phyloP scores from a whole-genome alignment of 2,113 vertebrate genomes.

The Scomber japonicus region DNA sequence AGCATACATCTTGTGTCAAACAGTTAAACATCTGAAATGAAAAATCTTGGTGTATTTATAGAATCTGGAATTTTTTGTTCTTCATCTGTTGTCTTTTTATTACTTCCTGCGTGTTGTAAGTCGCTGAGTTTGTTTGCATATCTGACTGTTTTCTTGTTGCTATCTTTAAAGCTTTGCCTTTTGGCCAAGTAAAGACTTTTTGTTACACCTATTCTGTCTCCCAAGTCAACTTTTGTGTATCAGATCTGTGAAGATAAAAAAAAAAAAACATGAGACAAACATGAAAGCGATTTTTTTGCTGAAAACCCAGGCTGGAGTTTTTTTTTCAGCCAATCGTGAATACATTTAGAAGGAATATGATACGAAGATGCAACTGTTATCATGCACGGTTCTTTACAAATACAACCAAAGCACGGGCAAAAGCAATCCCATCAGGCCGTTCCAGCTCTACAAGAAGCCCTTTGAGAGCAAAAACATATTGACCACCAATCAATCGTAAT shows the following conservation, averaged over 20 bases:
- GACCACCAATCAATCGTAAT: conserved; percentile 65
- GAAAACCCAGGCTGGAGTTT: too few relatives aligned
- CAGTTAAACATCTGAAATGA: too few relatives aligned
- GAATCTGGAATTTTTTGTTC: not conserved
- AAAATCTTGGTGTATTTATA: too few relatives aligned
- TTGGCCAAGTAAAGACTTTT: too few relatives aligned
- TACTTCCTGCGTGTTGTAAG: not conserved
- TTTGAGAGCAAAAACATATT: conserved; percentile 53
- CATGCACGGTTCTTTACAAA: not conserved
- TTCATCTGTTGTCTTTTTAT: conserved; percentile 16
- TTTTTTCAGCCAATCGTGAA: not conserved
- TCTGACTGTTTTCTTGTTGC: not conserved
- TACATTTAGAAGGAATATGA: not conserved
- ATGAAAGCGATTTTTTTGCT: not conserved
- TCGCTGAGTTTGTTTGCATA: too few relatives aligned
- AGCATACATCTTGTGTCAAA: too few relatives aligned
- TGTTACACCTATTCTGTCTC: not conserved
- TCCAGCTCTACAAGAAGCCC: conserved; percentile 16
- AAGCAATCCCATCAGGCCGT: conserved; percentile 40
- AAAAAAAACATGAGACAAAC: not conserved
- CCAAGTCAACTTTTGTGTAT: not conserved
- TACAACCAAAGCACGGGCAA: not conserved
- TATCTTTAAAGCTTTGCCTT: too few relatives aligned
- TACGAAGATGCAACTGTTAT: conserved; percentile 13
- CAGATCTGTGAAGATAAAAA: not conserved